Base-by-base conservation (phyloP, 2,113 vertebrate genomes). In the Macroglossus sobrinus region DNA sequence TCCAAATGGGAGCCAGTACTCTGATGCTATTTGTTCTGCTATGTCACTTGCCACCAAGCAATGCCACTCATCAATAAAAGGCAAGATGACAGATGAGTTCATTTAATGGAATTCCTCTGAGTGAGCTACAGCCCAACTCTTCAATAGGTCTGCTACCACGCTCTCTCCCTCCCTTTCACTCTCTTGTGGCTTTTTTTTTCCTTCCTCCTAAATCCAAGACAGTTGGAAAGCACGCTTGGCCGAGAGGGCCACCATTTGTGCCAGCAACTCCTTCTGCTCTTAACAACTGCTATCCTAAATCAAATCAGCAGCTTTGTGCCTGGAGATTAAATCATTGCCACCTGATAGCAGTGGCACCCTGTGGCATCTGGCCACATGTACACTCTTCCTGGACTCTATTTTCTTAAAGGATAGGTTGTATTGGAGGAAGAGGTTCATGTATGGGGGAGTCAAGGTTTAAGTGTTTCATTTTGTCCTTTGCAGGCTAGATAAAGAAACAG, bases 61-160 rank as follows among this genome's bases (percentile, higher is more conserved):
- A 97, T 98, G 98, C 98, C 98, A 99, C 98, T 98, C 99, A 99
- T 99, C 99, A 99, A 99, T 99, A 99, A 99, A 98, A 99, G 95
- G 98, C 98, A 98, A 99, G 98, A 99, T 99, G 99, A 99, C 98
- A 81, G 98, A 99, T 99, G 98, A 98, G 98, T 99, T 99, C 98
- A 99, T 99, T 99, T 99, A 99, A 98, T 98, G 96, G 98, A 98
- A 99, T 99, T 99, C 98, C 99, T 99, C 97, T 0, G 98, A 98
- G 98, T 98, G 97, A 98, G 97, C 95, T 97, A 94, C 94, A 97
- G 98, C 96, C 96, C 89, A 96, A 43, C 87, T 98, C 98, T 98
- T 98, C 97, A 95, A 81, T 97, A 97, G 97, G 84, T 76, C 98
- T 94, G 91, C 87, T 96, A n/a, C 96, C 96, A 88, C n/a, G 74